A percentile compares a stretch with the other conserved stretches of the same genome.
phyloP scores from a whole-genome alignment of 2,888 invertebrate genomes.

The Ditula angustiorana region DNA sequence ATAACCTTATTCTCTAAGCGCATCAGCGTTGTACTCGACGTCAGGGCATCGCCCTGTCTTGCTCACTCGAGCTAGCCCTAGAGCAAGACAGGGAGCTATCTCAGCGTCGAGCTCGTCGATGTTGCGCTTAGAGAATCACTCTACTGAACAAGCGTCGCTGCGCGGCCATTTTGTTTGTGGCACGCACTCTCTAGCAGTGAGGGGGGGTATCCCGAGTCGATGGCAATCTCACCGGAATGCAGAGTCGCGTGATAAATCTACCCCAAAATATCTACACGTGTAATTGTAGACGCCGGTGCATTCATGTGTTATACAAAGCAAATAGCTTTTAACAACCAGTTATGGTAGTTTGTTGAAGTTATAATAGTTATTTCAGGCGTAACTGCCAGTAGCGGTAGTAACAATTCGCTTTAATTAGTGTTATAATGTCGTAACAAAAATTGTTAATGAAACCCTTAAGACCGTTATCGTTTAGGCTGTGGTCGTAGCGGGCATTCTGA shows the following conservation, averaged over 20 bases:
- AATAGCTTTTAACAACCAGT: slow-evolving; percentile 21
- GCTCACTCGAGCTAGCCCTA: too few relatives aligned
- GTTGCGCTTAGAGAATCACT: too few relatives aligned
- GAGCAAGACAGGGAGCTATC: too few relatives aligned
- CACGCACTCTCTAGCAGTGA: slow-evolving; percentile 34
- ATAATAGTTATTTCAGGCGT: slow-evolving; percentile 15
- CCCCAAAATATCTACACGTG: slow-evolving; percentile 31
- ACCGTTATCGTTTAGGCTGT: slow-evolving; percentile 10
- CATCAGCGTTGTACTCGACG: too few relatives aligned
- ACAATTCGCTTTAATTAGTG: slow-evolving; percentile 30
- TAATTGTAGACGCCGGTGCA: slow-evolving; percentile 24
- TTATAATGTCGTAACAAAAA: slow-evolving; percentile 28
- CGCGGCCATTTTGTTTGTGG: slow-evolving; percentile 32
- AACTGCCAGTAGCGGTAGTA: slow-evolving; percentile 17
- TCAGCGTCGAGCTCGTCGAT: too few relatives aligned
- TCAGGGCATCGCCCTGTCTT: too few relatives aligned
- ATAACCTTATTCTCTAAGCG: background rate
- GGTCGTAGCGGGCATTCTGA: background rate
- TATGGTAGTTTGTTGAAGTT: slow-evolving; percentile 13
- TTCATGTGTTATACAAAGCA: slow-evolving; percentile 4
- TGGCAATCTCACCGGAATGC: slow-evolving; percentile 36
- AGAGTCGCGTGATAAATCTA: slow-evolving; percentile 36
- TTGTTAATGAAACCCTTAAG: slow-evolving; percentile 24
- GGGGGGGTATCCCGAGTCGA: slow-evolving; percentile 31
- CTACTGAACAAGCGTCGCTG: slow-evolving; percentile 5